Percentiles rank a stretch among this genome's conserved stretches.
phyloP scores from a whole-genome alignment of 2,888 invertebrate species.

The Aporophyla nigra region DNA sequence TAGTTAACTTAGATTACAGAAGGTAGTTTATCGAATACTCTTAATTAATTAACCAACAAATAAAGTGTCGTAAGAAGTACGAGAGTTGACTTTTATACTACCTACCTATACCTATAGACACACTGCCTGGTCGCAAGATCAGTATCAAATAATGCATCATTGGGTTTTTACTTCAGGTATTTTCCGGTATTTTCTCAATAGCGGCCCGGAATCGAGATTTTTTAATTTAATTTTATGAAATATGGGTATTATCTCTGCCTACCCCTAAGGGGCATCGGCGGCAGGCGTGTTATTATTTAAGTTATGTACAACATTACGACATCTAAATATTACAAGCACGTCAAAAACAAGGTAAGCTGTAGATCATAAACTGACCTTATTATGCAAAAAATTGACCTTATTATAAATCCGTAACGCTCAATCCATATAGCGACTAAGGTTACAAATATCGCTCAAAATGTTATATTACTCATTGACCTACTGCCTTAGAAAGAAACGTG shows the following conservation, averaged over 20 bases:
- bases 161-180: no score
- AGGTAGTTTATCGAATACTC: not conserved
- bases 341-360: conserved; percentile 32
- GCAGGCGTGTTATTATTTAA: not conserved
- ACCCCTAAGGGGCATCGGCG: not conserved
- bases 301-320: conserved; percentile 1
- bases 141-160: no score
- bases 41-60: not conserved
- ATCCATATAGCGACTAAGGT: conserved; percentile 43
- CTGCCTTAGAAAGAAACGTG: conserved; percentile 60
- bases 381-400: conserved; percentile 55
- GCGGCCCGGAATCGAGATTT: not conserved
- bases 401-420: conserved; percentile 45
- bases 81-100: not conserved
- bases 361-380: conserved; percentile 27
- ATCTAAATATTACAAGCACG: conserved; percentile 5
- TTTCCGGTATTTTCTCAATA: not conserved
- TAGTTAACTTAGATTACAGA: not conserved
- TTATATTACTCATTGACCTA: conserved; percentile 65
- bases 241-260: not conserved
- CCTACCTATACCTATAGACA: not conserved
- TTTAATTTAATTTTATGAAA: not conserved
- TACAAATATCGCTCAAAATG: conserved; percentile 50
- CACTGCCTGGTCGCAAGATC: no score
- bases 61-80: not conserved